Base-by-base conservation (phyloP, 2,888 invertebrate species). In the Zonitis immaculata region DNA sequence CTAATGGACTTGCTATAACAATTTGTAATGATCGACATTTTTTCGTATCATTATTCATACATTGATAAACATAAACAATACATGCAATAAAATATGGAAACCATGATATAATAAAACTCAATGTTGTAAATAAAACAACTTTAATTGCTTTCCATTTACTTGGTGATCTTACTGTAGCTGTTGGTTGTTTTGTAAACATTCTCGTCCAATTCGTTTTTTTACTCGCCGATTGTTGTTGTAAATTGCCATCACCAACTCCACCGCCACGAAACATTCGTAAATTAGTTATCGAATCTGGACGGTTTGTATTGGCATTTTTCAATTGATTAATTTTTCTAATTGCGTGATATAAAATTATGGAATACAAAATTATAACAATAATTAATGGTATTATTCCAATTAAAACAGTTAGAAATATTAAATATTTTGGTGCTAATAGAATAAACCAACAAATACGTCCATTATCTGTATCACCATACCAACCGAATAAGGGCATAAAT, bases 41-140 rank as follows among this genome's bases (percentile, higher is more conserved):
- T 3, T 60, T 61, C n/a, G 51, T 57, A 9, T 53, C 54, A 25
- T 58, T 52, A 7, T 57, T 52, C 44, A 62, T 58, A 49, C 69
- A 69, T 8, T 57, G 47, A 28, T 79, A 76, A 1, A 79, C 80
- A 64, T 78, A 84, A 54, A 81, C 72, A 46, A 79, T 77, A 3
- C 80, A 79, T 3, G 78, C 74, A n/a, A 83, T 69, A 60, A 84
- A 84, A 63, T 81, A 85, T 1, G 85, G 85, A 28, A 79, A 73
- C 85, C 85, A 85, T 0, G 85, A 83, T 6, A 82, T 63, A 57
- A 84, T 70, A 62, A 84, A 82, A 63, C 82, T 80, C 1, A 81
- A 80, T 1, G 82, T 80, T 12, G 85, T 84, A 8, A 84, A 77
- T 66, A 82, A 68, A 0, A 85, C 85, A 14, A 85, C 79, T 61